Conservation (phyloP, 2,797 vertebrate genomes). For the Melanotaenia boesemani region DNA sequence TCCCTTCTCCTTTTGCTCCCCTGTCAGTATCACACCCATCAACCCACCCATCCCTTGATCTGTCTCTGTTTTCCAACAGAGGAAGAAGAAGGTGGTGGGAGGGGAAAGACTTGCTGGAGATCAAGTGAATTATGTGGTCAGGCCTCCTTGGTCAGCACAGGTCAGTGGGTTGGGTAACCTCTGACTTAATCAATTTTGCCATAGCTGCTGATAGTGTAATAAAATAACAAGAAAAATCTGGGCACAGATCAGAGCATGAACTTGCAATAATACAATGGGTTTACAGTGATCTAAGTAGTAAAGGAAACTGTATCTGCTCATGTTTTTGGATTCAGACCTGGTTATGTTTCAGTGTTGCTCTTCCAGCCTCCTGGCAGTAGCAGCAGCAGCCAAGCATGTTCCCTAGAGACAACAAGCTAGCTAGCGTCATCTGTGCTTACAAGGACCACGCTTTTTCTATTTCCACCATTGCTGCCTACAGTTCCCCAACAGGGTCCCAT, state of each 20-base stretch:
- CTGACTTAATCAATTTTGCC: slow-evolving; percentile 28
- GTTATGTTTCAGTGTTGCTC: slow-evolving; percentile 53
- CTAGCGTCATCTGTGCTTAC: slow-evolving; percentile 73
- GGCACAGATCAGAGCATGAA: slow-evolving; percentile 38
- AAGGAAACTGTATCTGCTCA: slow-evolving; percentile 28
- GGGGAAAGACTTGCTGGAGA: slow-evolving; percentile 57
- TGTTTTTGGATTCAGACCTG: slow-evolving; percentile 39
- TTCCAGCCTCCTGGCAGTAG: slow-evolving; percentile 54
- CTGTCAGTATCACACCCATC: slow-evolving; percentile 69
- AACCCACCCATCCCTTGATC: slow-evolving; percentile 75
- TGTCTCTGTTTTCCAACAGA: slow-evolving; percentile 58
- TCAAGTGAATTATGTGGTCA: slow-evolving; percentile 68
- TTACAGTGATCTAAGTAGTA: slow-evolving; percentile 33
- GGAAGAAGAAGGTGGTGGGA: slow-evolving; percentile 61
- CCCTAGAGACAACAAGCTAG: slow-evolving; percentile 45
- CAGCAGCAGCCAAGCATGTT: slow-evolving; percentile 58
- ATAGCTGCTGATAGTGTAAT: slow-evolving; percentile 61
- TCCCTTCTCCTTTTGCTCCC: slow-evolving; percentile 63
- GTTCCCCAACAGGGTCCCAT: slow-evolving; percentile 72
- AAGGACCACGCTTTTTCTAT: slow-evolving; percentile 73
- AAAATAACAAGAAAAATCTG: slow-evolving; percentile 21
- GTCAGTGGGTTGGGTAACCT: slow-evolving; percentile 60
- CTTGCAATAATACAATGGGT: slow-evolving; percentile 33
- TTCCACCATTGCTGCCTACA: slow-evolving; percentile 72
- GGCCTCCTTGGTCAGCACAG: slow-evolving; percentile 47